A percentile compares a stretch with the other conserved stretches of the same genome.
Evolutionary conservation across 2,888 invertebrate genomes (phyloP).

Genomic region (Eledona agricola): DNA sequence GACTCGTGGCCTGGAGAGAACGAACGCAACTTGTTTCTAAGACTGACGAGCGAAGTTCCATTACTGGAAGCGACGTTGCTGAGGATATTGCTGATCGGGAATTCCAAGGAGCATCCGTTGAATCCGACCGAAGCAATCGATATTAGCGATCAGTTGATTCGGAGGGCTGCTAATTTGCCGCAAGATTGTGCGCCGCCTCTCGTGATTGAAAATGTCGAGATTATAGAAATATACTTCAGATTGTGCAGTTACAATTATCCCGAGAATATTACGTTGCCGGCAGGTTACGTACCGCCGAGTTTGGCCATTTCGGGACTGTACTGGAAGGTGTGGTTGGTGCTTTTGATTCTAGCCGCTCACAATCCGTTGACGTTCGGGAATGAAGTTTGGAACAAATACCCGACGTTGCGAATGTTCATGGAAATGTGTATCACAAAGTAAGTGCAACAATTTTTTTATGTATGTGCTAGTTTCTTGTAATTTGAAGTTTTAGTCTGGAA

Average conservation of each 20-base stretch:
- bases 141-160: slow-evolving; percentile 83
- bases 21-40: slow-evolving; percentile 79
- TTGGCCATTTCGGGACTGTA: slow-evolving; percentile 91
- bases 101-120: slow-evolving; percentile 78
- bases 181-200: slow-evolving; percentile 76
- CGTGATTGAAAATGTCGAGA: slow-evolving; percentile 80
- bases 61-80: slow-evolving; percentile 85
- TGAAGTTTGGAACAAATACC: slow-evolving; percentile 88
- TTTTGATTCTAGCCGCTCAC: slow-evolving; percentile 89
- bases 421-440: slow-evolving; percentile 97
- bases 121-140: slow-evolving; percentile 86
- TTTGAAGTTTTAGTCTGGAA: no score
- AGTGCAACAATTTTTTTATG: slow-evolving; percentile 51
- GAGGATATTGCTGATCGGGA: slow-evolving; percentile 82
- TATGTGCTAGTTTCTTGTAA: no score
- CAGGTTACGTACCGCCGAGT: slow-evolving; percentile 82
- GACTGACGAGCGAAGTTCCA: slow-evolving; percentile 89
- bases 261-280: slow-evolving; percentile 88
- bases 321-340: slow-evolving; percentile 93
- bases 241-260: slow-evolving; percentile 92
- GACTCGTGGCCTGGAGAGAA: slow-evolving; percentile 72
- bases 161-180: slow-evolving; percentile 82
- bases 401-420: slow-evolving; percentile 88
- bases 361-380: slow-evolving; percentile 90
- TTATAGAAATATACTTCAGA: slow-evolving; percentile 90